Conservation (phyloP, 2,888 invertebrate species). For the Pollenia griseotomentosa region DNA sequence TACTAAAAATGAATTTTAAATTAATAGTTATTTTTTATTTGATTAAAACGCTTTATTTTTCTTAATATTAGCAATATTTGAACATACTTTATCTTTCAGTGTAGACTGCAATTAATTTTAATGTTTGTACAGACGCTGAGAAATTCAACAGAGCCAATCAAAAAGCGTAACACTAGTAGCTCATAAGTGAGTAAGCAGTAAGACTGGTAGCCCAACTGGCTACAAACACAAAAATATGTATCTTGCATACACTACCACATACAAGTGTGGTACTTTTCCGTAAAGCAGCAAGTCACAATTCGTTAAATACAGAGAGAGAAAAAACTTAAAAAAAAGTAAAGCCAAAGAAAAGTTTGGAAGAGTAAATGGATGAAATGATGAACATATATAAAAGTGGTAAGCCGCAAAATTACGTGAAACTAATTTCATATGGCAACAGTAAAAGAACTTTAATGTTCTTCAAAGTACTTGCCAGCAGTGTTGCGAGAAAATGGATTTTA, state of each 20-base stretch:
- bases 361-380: too few species aligned
- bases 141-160: conserved; percentile 79
- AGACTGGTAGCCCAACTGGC: conserved; percentile 36
- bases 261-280: too few species aligned
- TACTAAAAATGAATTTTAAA: too few species aligned
- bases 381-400: too few species aligned
- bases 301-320: neutral
- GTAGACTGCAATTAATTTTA: conserved; percentile 15
- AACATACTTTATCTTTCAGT: conserved; percentile 18
- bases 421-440: too few species aligned
- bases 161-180: conserved; percentile 84
- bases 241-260: too few species aligned
- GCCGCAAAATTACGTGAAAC: too few species aligned
- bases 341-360: neutral
- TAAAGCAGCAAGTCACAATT: neutral
- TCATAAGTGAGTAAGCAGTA: too few species aligned
- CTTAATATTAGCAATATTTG: neutral
- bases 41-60: neutral
- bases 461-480: too few species aligned
- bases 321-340: neutral
- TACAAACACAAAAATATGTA: conserved; percentile 15
- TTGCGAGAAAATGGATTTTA: too few species aligned
- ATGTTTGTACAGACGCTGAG: conserved; percentile 5
- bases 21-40: too few species aligned
- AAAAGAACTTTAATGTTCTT: too few species aligned